Evolutionary conservation across 2,113 vertebrate species (phyloP).

Genomic region (Clupea harengus): DNA sequence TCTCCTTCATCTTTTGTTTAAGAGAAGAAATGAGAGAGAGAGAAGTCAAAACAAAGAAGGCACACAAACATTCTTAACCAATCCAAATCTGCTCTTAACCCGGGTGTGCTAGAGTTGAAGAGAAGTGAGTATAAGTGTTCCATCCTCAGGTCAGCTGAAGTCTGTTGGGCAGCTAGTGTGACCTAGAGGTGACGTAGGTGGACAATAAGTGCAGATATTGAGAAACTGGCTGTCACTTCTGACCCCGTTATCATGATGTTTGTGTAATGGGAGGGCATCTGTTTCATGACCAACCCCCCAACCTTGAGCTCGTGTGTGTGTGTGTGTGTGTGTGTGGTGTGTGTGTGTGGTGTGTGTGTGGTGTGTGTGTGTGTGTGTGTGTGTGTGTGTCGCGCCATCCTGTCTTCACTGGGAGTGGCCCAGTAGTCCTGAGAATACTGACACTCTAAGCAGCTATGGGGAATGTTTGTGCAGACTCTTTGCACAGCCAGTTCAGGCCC

Average conservation of each 20-base stretch:
- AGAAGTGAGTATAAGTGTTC: neutral
- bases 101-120: too few species aligned
- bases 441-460: constrained; percentile 18
- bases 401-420: constrained; percentile 26
- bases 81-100: too few species aligned
- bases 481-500: constrained; percentile 19
- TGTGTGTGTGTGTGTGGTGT: too few species aligned
- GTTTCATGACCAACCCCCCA: constrained; percentile 34
- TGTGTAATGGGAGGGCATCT: constrained; percentile 31
- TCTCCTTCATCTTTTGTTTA: too few species aligned
- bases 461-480: constrained; percentile 28
- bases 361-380: too few species aligned
- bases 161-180: neutral
- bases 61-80: too few species aligned
- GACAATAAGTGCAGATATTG: neutral
- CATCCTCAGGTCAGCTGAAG: neutral
- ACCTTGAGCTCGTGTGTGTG: constrained; percentile 34
- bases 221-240: constrained; percentile 23
- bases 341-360: too few species aligned
- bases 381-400: too few species aligned
- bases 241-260: constrained; percentile 28
- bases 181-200: neutral
- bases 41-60: too few species aligned
- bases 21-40: too few species aligned
- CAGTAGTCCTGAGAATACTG: constrained; percentile 4